These are phyloP conservation scores for Eristalinus sepulchralis DNA, from an alignment of 2,888 invertebrate genomes.

Conservation along the genomic window DNA sequence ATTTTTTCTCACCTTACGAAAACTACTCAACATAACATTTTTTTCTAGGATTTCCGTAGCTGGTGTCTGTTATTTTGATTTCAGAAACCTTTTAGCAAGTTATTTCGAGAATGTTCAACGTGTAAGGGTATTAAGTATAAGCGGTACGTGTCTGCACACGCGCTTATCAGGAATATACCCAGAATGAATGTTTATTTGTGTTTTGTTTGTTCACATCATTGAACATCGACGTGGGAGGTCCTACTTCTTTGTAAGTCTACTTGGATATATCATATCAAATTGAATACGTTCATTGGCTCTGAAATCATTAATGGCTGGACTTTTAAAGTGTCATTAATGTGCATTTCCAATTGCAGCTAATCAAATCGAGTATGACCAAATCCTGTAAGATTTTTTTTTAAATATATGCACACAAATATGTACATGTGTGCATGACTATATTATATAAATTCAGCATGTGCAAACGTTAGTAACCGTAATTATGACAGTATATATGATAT, in stretches of 20 bases:
- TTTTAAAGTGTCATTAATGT: neutral
- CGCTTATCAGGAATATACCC: slow-evolving; percentile 37
- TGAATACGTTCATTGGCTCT: neutral
- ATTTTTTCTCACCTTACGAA: slow-evolving; percentile 56
- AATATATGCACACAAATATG: too few species aligned
- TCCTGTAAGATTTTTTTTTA: too few species aligned
- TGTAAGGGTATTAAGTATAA: slow-evolving; percentile 15
- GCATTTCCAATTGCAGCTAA: neutral
- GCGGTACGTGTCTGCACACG: slow-evolving; percentile 29
- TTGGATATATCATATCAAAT: neutral
- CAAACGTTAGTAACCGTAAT: neutral
- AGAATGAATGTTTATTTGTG: slow-evolving; percentile 36
- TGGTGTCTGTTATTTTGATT: slow-evolving; percentile 30
- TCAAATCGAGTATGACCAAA: neutral
- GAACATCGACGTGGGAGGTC: slow-evolving; percentile 54
- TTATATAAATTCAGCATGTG: too few species aligned
- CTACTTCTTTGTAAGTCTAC: neutral
- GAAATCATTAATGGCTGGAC: neutral
- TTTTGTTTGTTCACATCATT: slow-evolving; percentile 40
- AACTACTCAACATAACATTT: slow-evolving; percentile 23
- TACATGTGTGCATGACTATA: too few species aligned
- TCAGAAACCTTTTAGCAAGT: slow-evolving; percentile 64
- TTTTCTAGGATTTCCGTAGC: slow-evolving; percentile 7
- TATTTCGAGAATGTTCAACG: slow-evolving; percentile 21
- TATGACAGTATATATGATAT: neutral